Evolutionary conservation across 1,140 invertebrate species (phyloP).

Genomic region (Muscidifurax raptorellus): DNA sequence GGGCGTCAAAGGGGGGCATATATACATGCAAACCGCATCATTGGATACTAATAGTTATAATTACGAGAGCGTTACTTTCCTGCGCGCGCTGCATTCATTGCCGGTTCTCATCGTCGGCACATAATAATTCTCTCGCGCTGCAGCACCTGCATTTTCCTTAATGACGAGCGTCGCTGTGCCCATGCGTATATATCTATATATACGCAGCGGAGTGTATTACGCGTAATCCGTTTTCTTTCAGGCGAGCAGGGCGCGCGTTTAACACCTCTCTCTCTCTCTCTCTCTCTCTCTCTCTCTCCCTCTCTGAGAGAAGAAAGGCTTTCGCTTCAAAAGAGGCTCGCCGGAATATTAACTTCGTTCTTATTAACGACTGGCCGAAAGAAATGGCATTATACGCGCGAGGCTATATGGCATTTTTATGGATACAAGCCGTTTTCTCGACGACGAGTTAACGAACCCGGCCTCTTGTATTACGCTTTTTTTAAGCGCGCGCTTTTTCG

Average conservation of each 20-base stretch:
- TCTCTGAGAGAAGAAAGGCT: neutral
- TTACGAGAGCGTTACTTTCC: constrained; percentile 28
- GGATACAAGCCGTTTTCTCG: neutral
- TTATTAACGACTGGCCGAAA: constrained; percentile 29
- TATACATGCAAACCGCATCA: neutral
- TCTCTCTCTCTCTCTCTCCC: too few relatives aligned
- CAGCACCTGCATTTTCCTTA: constrained; percentile 39
- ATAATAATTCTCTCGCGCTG: constrained; percentile 14
- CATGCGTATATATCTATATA: neutral
- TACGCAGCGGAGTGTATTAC: neutral
- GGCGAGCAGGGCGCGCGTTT: constrained; percentile 9
- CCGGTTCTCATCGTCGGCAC: constrained; percentile 25
- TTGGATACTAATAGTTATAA: constrained; percentile 43
- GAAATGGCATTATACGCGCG: constrained; percentile 7
- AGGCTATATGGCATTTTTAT: constrained; percentile 22
- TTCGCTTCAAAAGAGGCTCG: neutral
- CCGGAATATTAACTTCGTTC: constrained; percentile 29
- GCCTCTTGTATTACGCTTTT: constrained; percentile 20
- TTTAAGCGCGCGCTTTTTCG: neutral
- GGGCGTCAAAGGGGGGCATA: neutral
- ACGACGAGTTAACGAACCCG: too few relatives aligned
- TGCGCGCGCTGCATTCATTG: neutral
- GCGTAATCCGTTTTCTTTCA: constrained; percentile 41
- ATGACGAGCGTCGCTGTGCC: neutral
- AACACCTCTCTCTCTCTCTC: constrained; percentile 25